Evolutionary conservation across 2,113 vertebrate genomes (phyloP).

Genomic region (Plectropomus leopardus): DNA sequence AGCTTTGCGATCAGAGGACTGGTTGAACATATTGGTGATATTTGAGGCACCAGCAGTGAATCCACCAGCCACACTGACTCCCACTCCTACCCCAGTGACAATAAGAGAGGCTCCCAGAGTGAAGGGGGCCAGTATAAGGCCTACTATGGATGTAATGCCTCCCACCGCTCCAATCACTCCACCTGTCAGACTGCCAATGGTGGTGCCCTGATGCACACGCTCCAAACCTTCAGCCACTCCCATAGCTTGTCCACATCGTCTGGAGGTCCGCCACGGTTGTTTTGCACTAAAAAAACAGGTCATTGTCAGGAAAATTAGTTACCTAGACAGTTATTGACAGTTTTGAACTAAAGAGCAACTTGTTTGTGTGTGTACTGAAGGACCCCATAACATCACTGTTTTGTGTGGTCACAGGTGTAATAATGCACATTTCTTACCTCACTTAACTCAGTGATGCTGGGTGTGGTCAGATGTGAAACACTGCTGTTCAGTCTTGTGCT

Average conservation of each 20-base stretch:
- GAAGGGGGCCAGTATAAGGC: slow-evolving; percentile 31
- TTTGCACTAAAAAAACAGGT: neutral
- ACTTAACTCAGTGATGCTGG: too few relatives aligned
- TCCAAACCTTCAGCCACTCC: slow-evolving; percentile 20
- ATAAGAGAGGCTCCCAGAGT: slow-evolving; percentile 47
- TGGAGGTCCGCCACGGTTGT: neutral
- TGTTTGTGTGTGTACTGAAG: too few relatives aligned
- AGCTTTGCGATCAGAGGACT: slow-evolving; percentile 44
- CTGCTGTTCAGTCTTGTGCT: too few relatives aligned
- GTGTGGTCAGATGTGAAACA: too few relatives aligned
- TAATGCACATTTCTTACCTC: too few relatives aligned
- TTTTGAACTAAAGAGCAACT: neutral
- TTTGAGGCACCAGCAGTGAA: slow-evolving; percentile 58
- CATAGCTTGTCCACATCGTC: neutral
- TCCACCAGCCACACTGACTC: slow-evolving; percentile 8
- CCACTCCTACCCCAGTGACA: slow-evolving; percentile 37
- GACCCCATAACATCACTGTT: too few relatives aligned
- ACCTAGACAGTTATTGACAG: neutral
- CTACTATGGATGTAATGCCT: slow-evolving; percentile 36
- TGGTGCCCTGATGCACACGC: neutral
- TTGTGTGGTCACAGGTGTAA: too few relatives aligned
- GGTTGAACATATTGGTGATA: slow-evolving; percentile 70
- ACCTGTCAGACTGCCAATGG: slow-evolving; percentile 26
- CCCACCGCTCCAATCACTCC: slow-evolving; percentile 41
- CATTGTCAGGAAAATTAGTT: neutral